Base-by-base conservation (phyloP, 2,888 invertebrate species). In the Sesamia inferens region DNA sequence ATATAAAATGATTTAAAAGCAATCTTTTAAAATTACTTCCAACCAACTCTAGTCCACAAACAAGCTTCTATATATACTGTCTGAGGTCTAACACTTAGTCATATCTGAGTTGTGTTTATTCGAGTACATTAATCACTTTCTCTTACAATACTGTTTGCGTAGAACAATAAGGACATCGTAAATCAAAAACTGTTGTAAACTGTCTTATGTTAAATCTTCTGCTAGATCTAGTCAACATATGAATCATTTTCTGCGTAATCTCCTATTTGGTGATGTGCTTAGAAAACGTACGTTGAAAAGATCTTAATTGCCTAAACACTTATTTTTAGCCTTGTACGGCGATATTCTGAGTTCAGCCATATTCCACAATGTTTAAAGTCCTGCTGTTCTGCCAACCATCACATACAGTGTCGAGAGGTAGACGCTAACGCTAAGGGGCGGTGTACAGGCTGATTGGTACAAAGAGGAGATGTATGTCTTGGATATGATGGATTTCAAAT, bases 41-140 rank as follows among this genome's bases (percentile, higher is more conserved):
- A 31, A 31, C 31, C 31, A 2, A 1, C 31, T 31, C 3, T 31
- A 31, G 31, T 31, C 31, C 31, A 31, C 31, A 22, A 66, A 16
- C 42, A 16, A 19, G 42, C 10, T 8, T 24, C 22, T 24, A 7
- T 16, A 3, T 51, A 51, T 8, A 51, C 51, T 51, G 31, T 51
- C 8, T 19, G 19, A 51, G 51, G 51, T 51, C 19, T 16, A 19
- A 51, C 8, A 31, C 31, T 31, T 31, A 31, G 31, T 31, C 31
- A 31, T 31, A 31, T 31, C 31, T 31, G 31, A 31, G 31, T 31
- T 31, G 31, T 31, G 3, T 31, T 31, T 31, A 31, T 31, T 31
- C 31, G 1, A 31, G 31, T 31, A 31, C 79, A 76, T 76, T 65
- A 79, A 76, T 76, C 73, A 79, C 22, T 65, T 72, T 61, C 48